Evolutionary conservation across 2,888 invertebrate species (phyloP).

Genomic region (Mamestra brassicae): DNA sequence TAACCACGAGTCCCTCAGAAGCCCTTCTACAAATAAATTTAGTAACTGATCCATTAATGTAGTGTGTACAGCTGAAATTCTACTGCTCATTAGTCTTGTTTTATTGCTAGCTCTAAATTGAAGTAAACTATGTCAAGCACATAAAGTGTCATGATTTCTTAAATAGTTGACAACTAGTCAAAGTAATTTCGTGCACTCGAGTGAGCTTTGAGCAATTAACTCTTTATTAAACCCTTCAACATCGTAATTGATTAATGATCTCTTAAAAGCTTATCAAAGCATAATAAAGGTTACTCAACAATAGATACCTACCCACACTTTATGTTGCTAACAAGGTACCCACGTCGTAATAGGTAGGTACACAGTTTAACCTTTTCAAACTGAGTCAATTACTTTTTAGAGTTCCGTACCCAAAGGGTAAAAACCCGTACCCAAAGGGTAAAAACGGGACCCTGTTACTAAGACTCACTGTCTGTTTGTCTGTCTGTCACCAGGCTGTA

Average conservation of each 20-base stretch:
- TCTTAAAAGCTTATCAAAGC: constrained; percentile 17
- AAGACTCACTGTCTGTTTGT: too few relatives aligned
- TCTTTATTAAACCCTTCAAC: constrained; percentile 4
- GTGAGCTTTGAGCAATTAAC: constrained; percentile 10
- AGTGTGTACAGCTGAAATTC: too few relatives aligned
- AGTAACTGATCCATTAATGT: neutral
- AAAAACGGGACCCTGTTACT: too few relatives aligned
- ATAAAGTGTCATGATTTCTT: neutral
- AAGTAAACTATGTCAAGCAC: too few relatives aligned
- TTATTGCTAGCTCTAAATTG: too few relatives aligned
- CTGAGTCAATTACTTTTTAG: constrained; percentile 63
- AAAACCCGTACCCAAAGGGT: too few relatives aligned
- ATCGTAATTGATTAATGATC: constrained; percentile 7
- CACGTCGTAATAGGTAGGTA: constrained; percentile 19
- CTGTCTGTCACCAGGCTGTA: too few relatives aligned
- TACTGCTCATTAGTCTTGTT: too few relatives aligned
- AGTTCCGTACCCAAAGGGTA: too few relatives aligned
- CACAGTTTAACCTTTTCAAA: constrained; percentile 63
- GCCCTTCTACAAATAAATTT: neutral
- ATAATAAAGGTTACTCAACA: constrained; percentile 46
- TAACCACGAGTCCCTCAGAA: too few relatives aligned
- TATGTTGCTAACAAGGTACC: constrained; percentile 11
- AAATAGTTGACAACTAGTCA: neutral
- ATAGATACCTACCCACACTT: constrained; percentile 16
- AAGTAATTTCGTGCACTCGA: neutral